Base-by-base conservation (phyloP, 2,888 invertebrate species). In the Xestia rhomboidea region DNA sequence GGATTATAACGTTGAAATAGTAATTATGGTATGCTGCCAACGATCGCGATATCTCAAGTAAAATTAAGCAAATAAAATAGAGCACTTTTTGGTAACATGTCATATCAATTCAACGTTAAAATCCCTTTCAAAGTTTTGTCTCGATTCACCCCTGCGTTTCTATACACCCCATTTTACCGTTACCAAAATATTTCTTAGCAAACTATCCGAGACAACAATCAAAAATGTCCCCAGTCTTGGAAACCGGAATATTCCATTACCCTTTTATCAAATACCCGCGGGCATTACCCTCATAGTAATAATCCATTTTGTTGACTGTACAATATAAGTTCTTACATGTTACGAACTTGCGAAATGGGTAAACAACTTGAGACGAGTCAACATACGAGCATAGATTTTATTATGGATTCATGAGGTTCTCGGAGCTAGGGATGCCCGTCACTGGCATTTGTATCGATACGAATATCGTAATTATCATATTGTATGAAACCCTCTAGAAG, bases 351-450 rank as follows among this genome's bases (percentile, higher is more conserved):
- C 34, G 27, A 38, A 60, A 49, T 24, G 27, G 34, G 49, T 81
- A 82, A 79, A 82, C 79, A 82, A 67, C 27, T 82, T 67, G n/a
- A 57, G 54, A 18, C n/a, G 46, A 81, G 79, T 51, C 57, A 79
- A 73, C 57, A 64, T 41, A 44, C 51, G 57, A 79, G 51, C 66
- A 57, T 41, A 38, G 66, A 66, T 66, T 51, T 78, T 81, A 66
- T 79, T 79, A 81, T 81, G 66, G 41, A 81, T 81, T 82, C 82
- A 51, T 60, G 82, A 79, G 76, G 66, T 76, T 76, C 64, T 64
- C 13, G 41, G 8, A 41, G 64, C n/a, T 64, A 41, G n/a, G 64
- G 64, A 62, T 62, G 62, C 0, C 10, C 62, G 34, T 10, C 30
- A 34, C 62, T 60, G 18, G 30, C 18, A 34, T 62, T 34, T 62